These are phyloP conservation scores for Turnix velox DNA, from an alignment of 2,113 vertebrate species.

Conservation along the genomic window DNA sequence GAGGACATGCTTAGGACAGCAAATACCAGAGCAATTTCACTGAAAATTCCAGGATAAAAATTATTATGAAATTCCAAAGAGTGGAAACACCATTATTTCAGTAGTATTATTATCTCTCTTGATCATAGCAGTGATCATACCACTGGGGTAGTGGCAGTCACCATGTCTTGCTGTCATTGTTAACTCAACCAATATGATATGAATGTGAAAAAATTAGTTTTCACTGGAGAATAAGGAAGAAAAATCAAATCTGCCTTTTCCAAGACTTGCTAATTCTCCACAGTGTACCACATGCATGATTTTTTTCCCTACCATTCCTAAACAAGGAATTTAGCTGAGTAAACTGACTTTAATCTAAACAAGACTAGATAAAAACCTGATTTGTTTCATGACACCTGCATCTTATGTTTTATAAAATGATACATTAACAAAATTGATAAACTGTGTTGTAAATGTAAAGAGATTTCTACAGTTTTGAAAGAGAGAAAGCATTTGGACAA, in stretches of 20 bases:
- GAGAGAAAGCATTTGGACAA: not conserved
- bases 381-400: not conserved
- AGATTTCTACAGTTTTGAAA: not conserved
- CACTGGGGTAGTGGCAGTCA: not conserved
- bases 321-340: not conserved
- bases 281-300: not conserved
- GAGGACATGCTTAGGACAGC: not conserved
- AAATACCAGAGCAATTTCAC: not conserved
- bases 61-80: not conserved
- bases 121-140: not conserved
- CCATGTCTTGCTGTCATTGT: not conserved
- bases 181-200: not conserved
- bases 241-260: not conserved
- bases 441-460: not conserved
- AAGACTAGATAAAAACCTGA: not conserved
- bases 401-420: not conserved
- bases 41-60: not conserved
- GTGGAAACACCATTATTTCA: not conserved
- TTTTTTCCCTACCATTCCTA: not conserved
- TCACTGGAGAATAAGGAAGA: not conserved
- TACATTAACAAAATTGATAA: not conserved
- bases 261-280: not conserved
- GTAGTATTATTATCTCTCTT: not conserved
- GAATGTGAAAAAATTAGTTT: not conserved
- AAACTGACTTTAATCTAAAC: not conserved